Evolutionary conservation across 2,888 invertebrate genomes (phyloP).

Genomic region (Microctonus aethiopoides): DNA sequence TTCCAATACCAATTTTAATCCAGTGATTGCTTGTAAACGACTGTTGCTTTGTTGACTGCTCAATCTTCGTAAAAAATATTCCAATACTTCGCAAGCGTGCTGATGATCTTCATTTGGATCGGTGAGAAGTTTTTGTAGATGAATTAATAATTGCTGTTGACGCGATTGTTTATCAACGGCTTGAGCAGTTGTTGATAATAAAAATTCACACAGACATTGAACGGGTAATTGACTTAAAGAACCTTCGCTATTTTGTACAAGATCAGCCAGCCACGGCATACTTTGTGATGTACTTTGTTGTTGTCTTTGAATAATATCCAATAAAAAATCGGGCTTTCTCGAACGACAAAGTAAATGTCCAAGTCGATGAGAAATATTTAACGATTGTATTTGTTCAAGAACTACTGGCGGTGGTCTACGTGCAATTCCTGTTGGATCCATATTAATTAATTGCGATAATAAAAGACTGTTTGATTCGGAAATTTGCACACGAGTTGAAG

Average conservation of each 20-base stretch:
- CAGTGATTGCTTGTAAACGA: conserved; percentile 80
- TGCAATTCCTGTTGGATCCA: conserved; percentile 87
- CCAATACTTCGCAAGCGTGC: conserved; percentile 85
- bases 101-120: conserved; percentile 70
- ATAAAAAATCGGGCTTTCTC: conserved; percentile 89
- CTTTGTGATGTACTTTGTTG: conserved; percentile 87
- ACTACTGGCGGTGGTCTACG: conserved; percentile 83
- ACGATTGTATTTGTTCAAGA: conserved; percentile 81
- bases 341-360: conserved; percentile 90
- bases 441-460: conserved; percentile 83
- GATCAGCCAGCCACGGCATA: conserved; percentile 96
- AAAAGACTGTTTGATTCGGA: conserved; percentile 90
- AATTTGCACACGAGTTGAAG: conserved; percentile 87
- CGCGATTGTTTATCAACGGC: conserved; percentile 77
- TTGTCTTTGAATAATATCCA: conserved; percentile 90
- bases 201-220: conserved; percentile 97
- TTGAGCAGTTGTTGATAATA: conserved; percentile 77
- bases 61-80: conserved; percentile 87
- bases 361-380: conserved; percentile 83
- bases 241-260: conserved; percentile 91
- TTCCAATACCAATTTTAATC: conserved; percentile 78
- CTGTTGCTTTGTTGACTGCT: conserved; percentile 84
- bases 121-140: conserved; percentile 73
- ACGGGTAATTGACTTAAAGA: conserved; percentile 90
- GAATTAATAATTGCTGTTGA: conserved; percentile 79